Evolutionary conservation across 2,888 invertebrate genomes (phyloP), one percentile per base, ranked within the genome.

Genomic region (Cremastinae sp.): DNA sequence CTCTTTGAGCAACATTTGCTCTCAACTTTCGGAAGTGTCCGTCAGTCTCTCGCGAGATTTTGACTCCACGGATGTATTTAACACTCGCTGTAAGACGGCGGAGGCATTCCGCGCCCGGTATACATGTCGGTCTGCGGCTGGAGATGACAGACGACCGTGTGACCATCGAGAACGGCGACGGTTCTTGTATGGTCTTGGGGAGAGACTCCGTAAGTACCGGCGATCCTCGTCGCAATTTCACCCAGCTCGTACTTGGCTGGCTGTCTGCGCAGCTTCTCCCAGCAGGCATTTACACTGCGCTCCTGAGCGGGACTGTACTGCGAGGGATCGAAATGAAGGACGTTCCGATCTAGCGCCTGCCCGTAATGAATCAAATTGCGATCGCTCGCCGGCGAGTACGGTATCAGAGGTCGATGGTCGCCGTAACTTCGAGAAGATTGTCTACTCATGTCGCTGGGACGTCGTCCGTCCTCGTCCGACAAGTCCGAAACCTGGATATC

Each of bases 81-180:
- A 91, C 92, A 93, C 89, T 93, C 93, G 90, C 92, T 92, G 90
- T 93, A 93, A 79, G 92, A 92, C 78, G 92, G 92, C 79, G 92
- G 91, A 79, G 92, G 92, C 83, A 92, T 90, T 82, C 92, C 91
- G 82, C 92, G 90, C 71, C 92, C 90, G 77, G 91, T 90, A 84
- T 92, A 92, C 85, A 91, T 90, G 83, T 91, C 91, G 75, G 89
- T 87, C 70, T 91, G 94, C 43, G 96, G 96, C 88, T 96, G 96
- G 84, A 96, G 90, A 87, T 96, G 96, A 90, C 96, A 96, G 72
- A 96, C 95, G 74, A 96, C 96, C 75, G 96, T 96, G 85, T 94
- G 94, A 53, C 96, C 96, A 87, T 96, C 95, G 65, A 96, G 91
- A 77, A 96, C 96, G 10, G 96, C 96, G 28, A 96, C 94, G 22